Percentiles rank a stretch among this genome's conserved stretches.
Conservation (phyloP, 64 coral and sea anemone species). For the Stylophora pistillata region DNA sequence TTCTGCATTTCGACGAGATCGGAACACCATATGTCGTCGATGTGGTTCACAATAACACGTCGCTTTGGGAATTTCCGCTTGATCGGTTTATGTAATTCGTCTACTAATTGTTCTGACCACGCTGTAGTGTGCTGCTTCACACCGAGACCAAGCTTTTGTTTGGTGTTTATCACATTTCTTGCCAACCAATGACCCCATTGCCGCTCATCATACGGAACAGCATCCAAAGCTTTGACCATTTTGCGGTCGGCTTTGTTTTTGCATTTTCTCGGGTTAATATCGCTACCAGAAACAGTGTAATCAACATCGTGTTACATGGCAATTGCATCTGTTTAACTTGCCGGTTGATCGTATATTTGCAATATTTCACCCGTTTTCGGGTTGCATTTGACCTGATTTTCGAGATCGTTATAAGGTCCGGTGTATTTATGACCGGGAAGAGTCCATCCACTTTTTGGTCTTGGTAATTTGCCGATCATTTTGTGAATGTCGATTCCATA, state of each 20-base stretch:
- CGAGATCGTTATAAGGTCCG: too few species aligned
- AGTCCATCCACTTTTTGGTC: too few species aligned
- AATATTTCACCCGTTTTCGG: neutral
- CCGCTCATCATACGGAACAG: too few species aligned
- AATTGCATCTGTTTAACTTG: neutral
- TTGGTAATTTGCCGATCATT: neutral
- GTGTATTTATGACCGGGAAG: too few species aligned
- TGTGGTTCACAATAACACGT: neutral
- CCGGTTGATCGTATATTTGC: neutral
- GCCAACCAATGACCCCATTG: too few species aligned
- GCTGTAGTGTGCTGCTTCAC: neutral
- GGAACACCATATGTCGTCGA: neutral
- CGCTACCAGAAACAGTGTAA: neutral
- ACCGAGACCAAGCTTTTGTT: constrained; percentile 25
- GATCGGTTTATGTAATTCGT: neutral
- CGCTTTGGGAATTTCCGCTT: neutral
- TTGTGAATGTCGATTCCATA: neutral
- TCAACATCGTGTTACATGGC: constrained; percentile 25
- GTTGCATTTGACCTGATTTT: neutral
- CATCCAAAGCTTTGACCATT: constrained; percentile 22
- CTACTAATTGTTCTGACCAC: neutral
- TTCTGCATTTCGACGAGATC: neutral
- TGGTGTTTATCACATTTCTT: constrained; percentile 23
- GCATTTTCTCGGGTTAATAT: neutral
- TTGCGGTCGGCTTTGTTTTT: constrained; percentile 16